Conservation (phyloP, 1,140 invertebrate genomes). For the Steinernema khuongi region DNA sequence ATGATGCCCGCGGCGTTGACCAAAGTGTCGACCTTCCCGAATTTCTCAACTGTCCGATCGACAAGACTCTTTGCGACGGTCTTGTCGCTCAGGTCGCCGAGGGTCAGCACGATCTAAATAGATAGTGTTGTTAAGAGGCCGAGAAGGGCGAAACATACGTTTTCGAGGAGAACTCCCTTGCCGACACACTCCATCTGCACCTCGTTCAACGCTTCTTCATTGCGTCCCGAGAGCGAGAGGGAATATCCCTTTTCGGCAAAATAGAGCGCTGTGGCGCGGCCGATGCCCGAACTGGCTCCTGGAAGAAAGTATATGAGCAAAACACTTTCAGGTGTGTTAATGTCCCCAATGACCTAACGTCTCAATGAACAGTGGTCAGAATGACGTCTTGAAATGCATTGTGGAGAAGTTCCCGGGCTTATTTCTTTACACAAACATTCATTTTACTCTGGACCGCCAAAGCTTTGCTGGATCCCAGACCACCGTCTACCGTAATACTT, state of each 20-base stretch:
- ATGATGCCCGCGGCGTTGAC: slow-evolving; percentile 82
- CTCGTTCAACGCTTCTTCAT: slow-evolving; percentile 67
- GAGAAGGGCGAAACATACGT: slow-evolving; percentile 34
- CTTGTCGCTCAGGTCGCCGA: slow-evolving; percentile 44
- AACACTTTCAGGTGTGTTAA: no score
- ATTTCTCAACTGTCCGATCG: slow-evolving; percentile 26
- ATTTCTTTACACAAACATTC: no score
- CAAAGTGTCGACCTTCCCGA: slow-evolving; percentile 34
- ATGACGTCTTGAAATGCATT: not conserved
- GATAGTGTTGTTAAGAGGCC: slow-evolving; percentile 33
- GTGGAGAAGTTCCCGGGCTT: no score
- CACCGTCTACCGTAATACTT: no score
- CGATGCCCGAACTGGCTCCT: slow-evolving; percentile 81
- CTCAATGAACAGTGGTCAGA: no score
- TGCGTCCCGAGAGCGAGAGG: slow-evolving; percentile 72
- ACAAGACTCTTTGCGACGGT: slow-evolving; percentile 24
- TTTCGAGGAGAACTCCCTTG: slow-evolving; percentile 27
- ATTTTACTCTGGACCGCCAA: no score
- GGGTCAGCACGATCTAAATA: slow-evolving; percentile 48
- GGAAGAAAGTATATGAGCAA: not conserved
- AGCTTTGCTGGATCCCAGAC: no score
- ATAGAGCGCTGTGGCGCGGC: slow-evolving; percentile 71
- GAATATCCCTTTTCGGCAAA: slow-evolving; percentile 71
- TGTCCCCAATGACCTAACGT: no score
- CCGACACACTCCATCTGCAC: slow-evolving; percentile 67